Base-by-base conservation (phyloP, 2,797 vertebrate species). In the Momotus momota region DNA sequence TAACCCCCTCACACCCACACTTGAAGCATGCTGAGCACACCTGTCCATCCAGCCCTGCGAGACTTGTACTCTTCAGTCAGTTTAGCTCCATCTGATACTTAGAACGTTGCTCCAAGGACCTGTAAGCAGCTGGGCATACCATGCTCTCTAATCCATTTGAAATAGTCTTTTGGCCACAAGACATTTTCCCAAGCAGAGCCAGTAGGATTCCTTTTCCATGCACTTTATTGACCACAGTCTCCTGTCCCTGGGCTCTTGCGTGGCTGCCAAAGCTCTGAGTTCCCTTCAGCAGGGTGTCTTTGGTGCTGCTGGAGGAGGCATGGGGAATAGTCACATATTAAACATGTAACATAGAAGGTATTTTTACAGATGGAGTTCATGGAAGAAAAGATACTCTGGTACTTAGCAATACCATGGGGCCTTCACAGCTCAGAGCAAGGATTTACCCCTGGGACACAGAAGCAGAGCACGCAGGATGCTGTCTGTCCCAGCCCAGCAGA, bases 11-110 rank as follows among this genome's bases (percentile, higher is more conserved):
- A 2, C 54, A 26, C 35, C 20, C 1, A 2, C 35, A 41, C 31
- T 31, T 15, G 0, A 19, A 19, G 10, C 38, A 26, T 0, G 0
- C 18, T 9, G 5, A 71, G 33, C 29, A 40, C 1, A 2, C 12
- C 51, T 2, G 15, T 14, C 82, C 31, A 6, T 5, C 69, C 22
- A 58, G 61, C 45, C 54, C 72, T 81, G 64, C 71, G 23, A 48
- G 40, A 29, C 29, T 69, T 29, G 12, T 8, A 14, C 45, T 6
- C 58, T 58, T 46, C 7, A 14, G 14, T 18, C 52, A 25, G 3
- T 15, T 33, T 20, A 87, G 48, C 10, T 22, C 46, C 15, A 14
- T 2, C 29, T 14, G 26, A 48, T 45, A 29, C 46, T 75, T 25
- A 45, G 20, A 64, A 33, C 41, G 51, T 60, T 18, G 45, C n/a